phyloP scores from a whole-genome alignment of 1,140 invertebrate genomes.

The Megalopta genalis region DNA sequence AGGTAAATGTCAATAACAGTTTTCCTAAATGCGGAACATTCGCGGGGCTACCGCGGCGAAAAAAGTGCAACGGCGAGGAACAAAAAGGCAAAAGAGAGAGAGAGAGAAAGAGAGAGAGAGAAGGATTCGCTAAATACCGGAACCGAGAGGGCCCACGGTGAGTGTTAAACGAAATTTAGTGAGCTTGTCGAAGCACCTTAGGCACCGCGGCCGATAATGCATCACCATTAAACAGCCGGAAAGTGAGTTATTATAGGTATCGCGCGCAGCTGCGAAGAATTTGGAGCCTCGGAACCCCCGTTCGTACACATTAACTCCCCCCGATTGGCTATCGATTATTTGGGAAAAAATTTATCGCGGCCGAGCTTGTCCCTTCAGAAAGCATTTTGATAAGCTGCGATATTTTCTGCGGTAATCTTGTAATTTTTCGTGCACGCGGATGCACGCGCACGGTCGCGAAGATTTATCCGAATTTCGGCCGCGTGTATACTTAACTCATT shows the following conservation, averaged over 20 bases:
- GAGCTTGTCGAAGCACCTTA: constrained; percentile 1
- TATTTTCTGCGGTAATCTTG: background rate
- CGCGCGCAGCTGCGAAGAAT: constrained; percentile 25
- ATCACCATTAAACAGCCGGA: constrained; percentile 36
- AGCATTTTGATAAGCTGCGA: background rate
- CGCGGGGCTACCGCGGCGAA: too few relatives aligned
- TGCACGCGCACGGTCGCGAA: too few relatives aligned
- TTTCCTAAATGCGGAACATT: background rate
- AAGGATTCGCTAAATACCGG: constrained; percentile 21
- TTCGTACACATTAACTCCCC: background rate
- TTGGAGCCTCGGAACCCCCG: background rate
- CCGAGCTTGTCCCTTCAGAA: background rate
- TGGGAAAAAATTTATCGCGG: background rate
- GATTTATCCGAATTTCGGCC: too few relatives aligned
- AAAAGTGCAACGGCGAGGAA: background rate
- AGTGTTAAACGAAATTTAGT: constrained; percentile 29
- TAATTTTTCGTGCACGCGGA: too few relatives aligned
- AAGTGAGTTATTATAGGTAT: constrained; percentile 23
- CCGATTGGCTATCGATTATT: background rate
- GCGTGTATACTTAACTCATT: too few relatives aligned
- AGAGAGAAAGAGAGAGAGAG: background rate
- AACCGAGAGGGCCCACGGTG: background rate
- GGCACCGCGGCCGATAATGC: constrained; percentile 10
- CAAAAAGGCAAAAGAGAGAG: background rate
- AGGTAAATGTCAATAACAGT: constrained; percentile 23